Conservation (phyloP, 2,797 vertebrate genomes). For the Platyrinchus mystaceus region DNA sequence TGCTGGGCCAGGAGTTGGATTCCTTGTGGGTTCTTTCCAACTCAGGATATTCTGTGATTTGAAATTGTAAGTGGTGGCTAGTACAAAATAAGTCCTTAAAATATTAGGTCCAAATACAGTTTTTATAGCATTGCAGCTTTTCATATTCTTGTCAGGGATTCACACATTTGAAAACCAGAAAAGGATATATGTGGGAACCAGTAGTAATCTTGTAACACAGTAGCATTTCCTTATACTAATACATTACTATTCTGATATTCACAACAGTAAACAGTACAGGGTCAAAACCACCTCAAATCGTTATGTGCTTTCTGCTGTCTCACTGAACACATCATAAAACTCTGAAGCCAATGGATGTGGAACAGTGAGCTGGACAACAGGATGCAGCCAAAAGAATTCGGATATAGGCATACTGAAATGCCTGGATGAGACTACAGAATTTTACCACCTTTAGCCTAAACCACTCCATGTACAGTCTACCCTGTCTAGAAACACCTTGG, state of each 20-base stretch:
- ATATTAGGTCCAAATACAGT: background rate
- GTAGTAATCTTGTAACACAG: background rate
- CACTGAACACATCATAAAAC: rapidly evolving
- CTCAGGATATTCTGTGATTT: background rate
- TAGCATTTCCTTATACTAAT: background rate
- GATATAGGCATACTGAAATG: background rate
- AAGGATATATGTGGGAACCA: background rate
- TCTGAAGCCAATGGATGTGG: background rate
- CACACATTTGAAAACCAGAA: background rate
- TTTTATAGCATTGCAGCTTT: background rate
- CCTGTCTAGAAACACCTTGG: background rate
- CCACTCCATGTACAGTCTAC: background rate
- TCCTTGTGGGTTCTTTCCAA: background rate
- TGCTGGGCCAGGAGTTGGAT: background rate
- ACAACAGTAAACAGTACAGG: background rate
- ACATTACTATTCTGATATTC: background rate
- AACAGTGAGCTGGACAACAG: background rate
- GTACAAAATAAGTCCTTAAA: background rate
- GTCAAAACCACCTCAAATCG: background rate
- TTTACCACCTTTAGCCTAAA: background rate
- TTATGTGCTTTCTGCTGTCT: background rate
- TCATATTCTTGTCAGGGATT: background rate
- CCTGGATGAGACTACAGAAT: background rate
- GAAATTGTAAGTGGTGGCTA: background rate
- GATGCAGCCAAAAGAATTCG: background rate